These are phyloP conservation scores for Leptonema lineaticorne DNA, from an alignment of 1,140 invertebrate species.

Conservation along the genomic window DNA sequence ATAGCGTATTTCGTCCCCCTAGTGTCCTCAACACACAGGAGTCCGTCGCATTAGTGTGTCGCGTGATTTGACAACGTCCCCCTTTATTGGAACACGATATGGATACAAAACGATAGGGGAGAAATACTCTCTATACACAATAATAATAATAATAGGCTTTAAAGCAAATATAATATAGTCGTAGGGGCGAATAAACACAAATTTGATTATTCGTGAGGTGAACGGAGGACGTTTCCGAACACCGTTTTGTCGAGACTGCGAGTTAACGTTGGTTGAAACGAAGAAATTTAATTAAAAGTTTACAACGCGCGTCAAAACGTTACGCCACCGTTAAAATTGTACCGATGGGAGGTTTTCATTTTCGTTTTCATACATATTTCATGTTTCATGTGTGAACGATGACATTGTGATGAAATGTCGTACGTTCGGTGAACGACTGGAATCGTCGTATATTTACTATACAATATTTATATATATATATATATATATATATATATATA, in stretches of 20 bases:
- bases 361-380: too few species aligned
- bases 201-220: constrained; percentile 1
- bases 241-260: background rate
- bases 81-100: too few species aligned
- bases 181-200: constrained; percentile 14
- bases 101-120: background rate
- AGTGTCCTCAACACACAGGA: too few species aligned
- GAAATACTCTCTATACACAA: background rate
- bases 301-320: constrained; percentile 7
- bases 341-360: too few species aligned
- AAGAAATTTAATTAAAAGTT: constrained; percentile 20
- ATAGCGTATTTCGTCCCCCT: background rate
- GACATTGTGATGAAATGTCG: too few species aligned
- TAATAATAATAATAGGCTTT: background rate
- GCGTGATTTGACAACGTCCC: too few species aligned
- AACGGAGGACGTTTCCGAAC: background rate
- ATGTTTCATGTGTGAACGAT: too few species aligned
- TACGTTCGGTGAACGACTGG: too few species aligned
- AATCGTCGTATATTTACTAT: too few species aligned
- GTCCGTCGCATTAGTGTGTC: too few species aligned
- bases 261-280: constrained; percentile 17
- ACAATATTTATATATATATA: too few species aligned
- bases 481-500: too few species aligned
- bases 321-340: background rate
- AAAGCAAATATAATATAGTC: constrained; percentile 17